Percentiles rank a stretch among this genome's conserved stretches.
phyloP scores from a whole-genome alignment of 1,140 invertebrate species.

The Lepidurus apus region DNA sequence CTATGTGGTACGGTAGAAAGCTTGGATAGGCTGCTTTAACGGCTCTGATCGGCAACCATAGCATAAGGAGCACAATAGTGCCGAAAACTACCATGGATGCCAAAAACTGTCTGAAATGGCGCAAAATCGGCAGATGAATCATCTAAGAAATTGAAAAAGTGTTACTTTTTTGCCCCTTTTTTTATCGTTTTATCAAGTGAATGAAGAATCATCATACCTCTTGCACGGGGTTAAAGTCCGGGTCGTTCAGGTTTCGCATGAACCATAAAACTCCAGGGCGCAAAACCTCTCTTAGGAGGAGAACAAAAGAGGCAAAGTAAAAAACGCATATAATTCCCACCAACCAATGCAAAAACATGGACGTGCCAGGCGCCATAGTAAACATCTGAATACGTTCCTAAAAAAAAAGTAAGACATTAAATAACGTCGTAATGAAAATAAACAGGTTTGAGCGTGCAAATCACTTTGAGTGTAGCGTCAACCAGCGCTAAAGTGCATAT shows the following conservation, averaged over 20 bases:
- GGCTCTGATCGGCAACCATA: conserved; percentile 88
- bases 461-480: conserved; percentile 79
- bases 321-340: conserved; percentile 99
- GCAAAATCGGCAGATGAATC: conserved; percentile 91
- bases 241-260: conserved; percentile 93
- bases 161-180: not conserved
- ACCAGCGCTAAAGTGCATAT: conserved; percentile 94
- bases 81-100: conserved; percentile 94
- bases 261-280: conserved; percentile 96
- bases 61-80: conserved; percentile 87
- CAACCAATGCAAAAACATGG: conserved; percentile 93
- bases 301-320: conserved; percentile 96
- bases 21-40: conserved; percentile 74
- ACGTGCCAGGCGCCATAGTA: conserved; percentile 69
- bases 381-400: conserved; percentile 34
- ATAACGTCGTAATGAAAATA: conserved; percentile 26
- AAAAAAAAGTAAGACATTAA: conserved; percentile 5
- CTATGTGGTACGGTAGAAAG: conserved; percentile 90
- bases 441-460: not conserved
- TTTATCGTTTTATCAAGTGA: not conserved
- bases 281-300: conserved; percentile 86
- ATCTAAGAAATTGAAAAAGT: conserved; percentile 57
- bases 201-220: conserved; percentile 51
- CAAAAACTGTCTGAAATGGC: conserved; percentile 81
- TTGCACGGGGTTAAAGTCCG: conserved; percentile 97